These are phyloP conservation scores for Cercopithecus mona DNA, from an alignment of 2,113 vertebrate genomes.

Conservation along the genomic window DNA sequence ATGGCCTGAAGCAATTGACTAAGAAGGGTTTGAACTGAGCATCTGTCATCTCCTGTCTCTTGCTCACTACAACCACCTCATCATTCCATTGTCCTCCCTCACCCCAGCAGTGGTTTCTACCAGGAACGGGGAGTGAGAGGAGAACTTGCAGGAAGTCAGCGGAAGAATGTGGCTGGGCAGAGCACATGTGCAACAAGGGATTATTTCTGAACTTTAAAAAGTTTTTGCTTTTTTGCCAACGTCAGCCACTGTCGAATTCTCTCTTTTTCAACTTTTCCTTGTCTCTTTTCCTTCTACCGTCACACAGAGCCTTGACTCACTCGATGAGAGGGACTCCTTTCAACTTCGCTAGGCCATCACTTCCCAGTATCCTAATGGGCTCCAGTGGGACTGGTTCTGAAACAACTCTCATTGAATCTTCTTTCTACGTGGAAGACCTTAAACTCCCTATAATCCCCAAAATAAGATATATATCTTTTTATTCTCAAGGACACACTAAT, in stretches of 20 bases:
- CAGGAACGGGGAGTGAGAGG: fast-evolving
- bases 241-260: not conserved
- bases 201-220: not conserved
- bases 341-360: too few species aligned
- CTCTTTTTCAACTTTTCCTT: not conserved
- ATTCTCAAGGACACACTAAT: not conserved
- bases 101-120: not conserved
- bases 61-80: not conserved
- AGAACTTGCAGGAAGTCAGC: not conserved
- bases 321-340: not conserved
- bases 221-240: not conserved
- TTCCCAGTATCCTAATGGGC: not conserved
- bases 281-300: not conserved
- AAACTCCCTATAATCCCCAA: not conserved
- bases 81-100: too few species aligned
- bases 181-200: not conserved
- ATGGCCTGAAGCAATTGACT: not conserved
- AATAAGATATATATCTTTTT: not conserved
- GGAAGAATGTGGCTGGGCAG: not conserved
- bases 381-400: not conserved
- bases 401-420: not conserved
- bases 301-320: not conserved
- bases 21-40: not conserved
- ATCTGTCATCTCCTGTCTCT: not conserved
- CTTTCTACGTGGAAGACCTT: not conserved